Evolutionary conservation across 2,113 vertebrate species (phyloP), one percentile per base, ranked within the genome.

Genomic region (Lonchura striata): DNA sequence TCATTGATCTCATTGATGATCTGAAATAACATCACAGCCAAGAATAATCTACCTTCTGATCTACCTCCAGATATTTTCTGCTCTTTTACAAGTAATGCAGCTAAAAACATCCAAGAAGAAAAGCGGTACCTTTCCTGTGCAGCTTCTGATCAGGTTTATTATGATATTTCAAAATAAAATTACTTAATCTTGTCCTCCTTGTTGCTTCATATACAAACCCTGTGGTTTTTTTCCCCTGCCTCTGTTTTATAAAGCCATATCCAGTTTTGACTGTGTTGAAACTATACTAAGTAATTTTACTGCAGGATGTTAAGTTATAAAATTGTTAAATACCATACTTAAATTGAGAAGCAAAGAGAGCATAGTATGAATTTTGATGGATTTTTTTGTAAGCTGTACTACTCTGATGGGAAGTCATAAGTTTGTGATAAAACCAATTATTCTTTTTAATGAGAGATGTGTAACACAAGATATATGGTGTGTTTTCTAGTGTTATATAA

Each of bases 1-100:
- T 94, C 60, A 71, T 63, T 94, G 80, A 88, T 94, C 60, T 77
- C 60, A 71, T 52, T 9, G 12, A 76, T 91, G 49, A 87, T 33
- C 44, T 87, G 57, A 85, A 87, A n/a, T 41, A 94, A 88, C 49
- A 56, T 54, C 90, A 68, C 56, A 82, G 44, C 31, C 27, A 82
- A 89, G 91, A 78, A 68, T 57, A 68, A 84, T 89, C 77, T 84
- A 20, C 47, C 31, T 90, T 41, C 57, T 37, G 10, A 84, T 52
- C 39, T 70, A 52, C 30, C 6, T 93, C 24, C 56, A 91, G 52
- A 68, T 89, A 68, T 1, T 95, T 64, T 89, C 61, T 92, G 59
- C 47, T 78, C 21, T 90, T 78, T 76, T 60, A 54, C n/a, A 75
- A 79, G 37, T 10, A 71, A 7, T n/a, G 24, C 41, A 71, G 18